A percentile compares a stretch with the other conserved stretches of the same genome.
These are phyloP conservation scores for Aporophyla lueneburgensis DNA, from an alignment of 2,888 invertebrate species.

Conservation along the genomic window DNA sequence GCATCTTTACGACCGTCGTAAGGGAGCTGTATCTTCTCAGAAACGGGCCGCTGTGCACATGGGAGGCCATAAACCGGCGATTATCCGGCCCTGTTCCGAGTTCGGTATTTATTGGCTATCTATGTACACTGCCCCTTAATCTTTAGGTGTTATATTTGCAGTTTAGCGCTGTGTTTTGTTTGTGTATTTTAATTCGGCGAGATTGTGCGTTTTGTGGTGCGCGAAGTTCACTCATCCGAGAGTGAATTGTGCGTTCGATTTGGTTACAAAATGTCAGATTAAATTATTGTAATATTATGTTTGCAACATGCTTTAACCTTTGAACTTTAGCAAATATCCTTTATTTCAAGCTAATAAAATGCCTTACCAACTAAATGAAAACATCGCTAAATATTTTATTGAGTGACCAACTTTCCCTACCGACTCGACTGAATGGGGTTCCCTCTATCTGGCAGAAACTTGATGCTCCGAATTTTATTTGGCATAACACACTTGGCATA, in stretches of 20 bases:
- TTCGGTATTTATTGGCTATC: constrained; percentile 67
- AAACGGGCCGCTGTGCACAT: constrained; percentile 85
- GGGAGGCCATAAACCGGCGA: constrained; percentile 85
- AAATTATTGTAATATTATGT: background rate
- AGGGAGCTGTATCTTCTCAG: constrained; percentile 86
- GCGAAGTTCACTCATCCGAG: background rate
- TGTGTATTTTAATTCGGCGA: constrained; percentile 23
- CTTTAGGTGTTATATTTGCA: constrained; percentile 64
- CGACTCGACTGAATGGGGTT: no score
- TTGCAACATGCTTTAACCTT: background rate
- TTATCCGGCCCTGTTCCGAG: constrained; percentile 79
- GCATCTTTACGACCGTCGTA: constrained; percentile 86
- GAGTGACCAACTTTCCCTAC: background rate
- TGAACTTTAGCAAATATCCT: background rate
- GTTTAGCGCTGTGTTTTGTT: constrained; percentile 22
- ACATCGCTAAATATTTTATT: background rate
- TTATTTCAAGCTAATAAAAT: background rate
- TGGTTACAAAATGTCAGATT: background rate
- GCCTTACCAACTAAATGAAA: background rate
- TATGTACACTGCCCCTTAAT: constrained; percentile 66
- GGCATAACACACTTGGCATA: no score
- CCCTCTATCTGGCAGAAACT: no score
- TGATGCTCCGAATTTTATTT: no score
- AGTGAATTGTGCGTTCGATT: background rate
- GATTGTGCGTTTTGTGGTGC: background rate